phyloP scores from a whole-genome alignment of 2,113 vertebrate genomes.

The Ptilonorhynchus violaceus region DNA sequence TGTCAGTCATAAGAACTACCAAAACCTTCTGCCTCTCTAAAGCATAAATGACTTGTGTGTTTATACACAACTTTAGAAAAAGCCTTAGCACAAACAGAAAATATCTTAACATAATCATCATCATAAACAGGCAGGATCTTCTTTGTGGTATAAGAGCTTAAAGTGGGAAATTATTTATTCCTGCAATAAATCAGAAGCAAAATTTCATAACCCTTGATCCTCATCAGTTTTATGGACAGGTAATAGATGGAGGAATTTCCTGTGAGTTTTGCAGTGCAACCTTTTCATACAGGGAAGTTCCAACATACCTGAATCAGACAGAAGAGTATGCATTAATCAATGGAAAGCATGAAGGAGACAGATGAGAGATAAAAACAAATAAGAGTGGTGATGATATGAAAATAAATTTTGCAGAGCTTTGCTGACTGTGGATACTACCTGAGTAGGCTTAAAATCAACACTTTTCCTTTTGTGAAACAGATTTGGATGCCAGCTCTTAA shows the following conservation, averaged over 20 bases:
- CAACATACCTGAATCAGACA: neutral
- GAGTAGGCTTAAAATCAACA: neutral
- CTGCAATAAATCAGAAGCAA: neutral
- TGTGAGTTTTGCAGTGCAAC: neutral
- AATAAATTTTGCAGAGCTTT: neutral
- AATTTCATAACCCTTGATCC: neutral
- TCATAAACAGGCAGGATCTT: neutral
- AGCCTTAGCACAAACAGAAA: neutral
- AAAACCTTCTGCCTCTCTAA: neutral
- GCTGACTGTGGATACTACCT: neutral
- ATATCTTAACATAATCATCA: neutral
- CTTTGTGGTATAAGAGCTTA: neutral
- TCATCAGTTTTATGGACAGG: neutral
- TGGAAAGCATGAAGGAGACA: neutral
- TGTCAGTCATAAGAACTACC: neutral
- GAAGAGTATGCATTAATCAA: neutral
- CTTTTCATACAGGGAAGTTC: neutral
- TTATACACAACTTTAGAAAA: neutral
- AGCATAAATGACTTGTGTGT: neutral
- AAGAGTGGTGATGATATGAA: neutral
- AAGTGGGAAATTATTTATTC: neutral
- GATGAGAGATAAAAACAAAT: neutral
- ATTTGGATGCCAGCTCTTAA: neutral
- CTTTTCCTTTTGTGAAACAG: neutral
- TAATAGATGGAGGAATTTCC: neutral